phyloP scores from a whole-genome alignment of 2,797 vertebrate genomes.

The Myotis myotis region DNA sequence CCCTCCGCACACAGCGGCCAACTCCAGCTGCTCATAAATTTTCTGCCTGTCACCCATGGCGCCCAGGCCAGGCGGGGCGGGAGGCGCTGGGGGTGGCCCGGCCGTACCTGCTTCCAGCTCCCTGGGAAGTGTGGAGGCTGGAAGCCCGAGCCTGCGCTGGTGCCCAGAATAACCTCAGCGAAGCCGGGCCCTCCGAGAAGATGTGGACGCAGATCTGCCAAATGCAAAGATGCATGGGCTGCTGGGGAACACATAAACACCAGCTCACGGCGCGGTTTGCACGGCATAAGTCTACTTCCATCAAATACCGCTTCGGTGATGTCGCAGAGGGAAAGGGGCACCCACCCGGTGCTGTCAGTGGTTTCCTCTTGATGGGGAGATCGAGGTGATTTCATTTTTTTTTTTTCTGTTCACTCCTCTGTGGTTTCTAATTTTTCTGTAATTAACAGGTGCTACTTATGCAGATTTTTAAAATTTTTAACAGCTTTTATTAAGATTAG shows the following conservation, averaged over 20 bases:
- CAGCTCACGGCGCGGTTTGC: not conserved
- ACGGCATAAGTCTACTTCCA: not conserved
- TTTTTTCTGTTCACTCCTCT: not conserved
- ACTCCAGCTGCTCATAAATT: slow-evolving; percentile 58
- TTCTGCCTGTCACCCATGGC: slow-evolving; percentile 50
- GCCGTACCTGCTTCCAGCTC: slow-evolving; percentile 55
- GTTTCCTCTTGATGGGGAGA: not conserved
- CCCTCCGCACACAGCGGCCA: slow-evolving; percentile 25
- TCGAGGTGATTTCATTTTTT: not conserved
- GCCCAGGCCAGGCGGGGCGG: slow-evolving; percentile 36
- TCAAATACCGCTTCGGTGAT: accelerated
- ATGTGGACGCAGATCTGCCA: not conserved
- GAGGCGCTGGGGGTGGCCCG: not conserved
- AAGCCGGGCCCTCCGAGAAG: not conserved
- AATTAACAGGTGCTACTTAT: not conserved
- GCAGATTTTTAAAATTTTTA: not conserved
- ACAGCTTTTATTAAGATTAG: not conserved
- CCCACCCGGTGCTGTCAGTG: not conserved
- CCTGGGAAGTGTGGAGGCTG: slow-evolving; percentile 11
- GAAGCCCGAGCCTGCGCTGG: not conserved
- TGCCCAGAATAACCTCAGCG: slow-evolving; percentile 41
- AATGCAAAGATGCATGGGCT: not conserved
- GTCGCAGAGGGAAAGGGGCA: not conserved
- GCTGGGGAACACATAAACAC: not conserved
- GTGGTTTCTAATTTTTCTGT: not conserved